These are phyloP conservation scores for Chorisops tibialis DNA, from an alignment of 2,888 invertebrate species.

Conservation along the genomic window DNA sequence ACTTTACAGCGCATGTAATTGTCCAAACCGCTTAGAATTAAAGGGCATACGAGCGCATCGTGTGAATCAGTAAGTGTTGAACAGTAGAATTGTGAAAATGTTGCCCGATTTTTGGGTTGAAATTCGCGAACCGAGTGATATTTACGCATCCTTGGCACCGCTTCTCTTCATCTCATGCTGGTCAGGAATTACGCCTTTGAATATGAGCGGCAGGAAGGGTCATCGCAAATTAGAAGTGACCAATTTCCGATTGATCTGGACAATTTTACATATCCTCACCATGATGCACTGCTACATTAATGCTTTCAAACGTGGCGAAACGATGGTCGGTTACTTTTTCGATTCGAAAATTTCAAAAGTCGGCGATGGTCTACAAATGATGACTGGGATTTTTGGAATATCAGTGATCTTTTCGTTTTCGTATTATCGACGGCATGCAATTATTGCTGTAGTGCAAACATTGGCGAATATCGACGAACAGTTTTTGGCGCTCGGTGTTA, in stretches of 20 bases:
- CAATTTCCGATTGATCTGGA: neutral
- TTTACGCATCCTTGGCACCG: slow-evolving; percentile 1
- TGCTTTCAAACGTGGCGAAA: slow-evolving; percentile 37
- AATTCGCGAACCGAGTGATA: slow-evolving; percentile 14
- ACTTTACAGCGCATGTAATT: too few relatives aligned
- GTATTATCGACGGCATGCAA: neutral
- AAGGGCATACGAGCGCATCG: too few relatives aligned
- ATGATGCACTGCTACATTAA: neutral
- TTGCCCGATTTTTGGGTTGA: slow-evolving; percentile 11
- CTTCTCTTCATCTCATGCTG: slow-evolving; percentile 2
- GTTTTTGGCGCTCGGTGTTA: slow-evolving; percentile 4
- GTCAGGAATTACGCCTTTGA: slow-evolving; percentile 3
- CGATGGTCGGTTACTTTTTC: slow-evolving; percentile 49
- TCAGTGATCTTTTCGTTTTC: slow-evolving; percentile 24
- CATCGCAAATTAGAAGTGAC: slow-evolving; percentile 7
- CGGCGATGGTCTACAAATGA: slow-evolving; percentile 44
- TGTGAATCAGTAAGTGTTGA: too few relatives aligned
- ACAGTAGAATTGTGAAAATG: neutral
- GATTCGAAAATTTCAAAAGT: slow-evolving; percentile 48
- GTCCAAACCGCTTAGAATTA: too few relatives aligned
- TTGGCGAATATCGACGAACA: slow-evolving; percentile 19
- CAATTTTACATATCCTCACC: neutral
- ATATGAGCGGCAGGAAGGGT: slow-evolving; percentile 3
- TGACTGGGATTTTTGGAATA: slow-evolving; percentile 28
- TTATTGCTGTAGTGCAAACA: neutral